These are phyloP conservation scores for Dendrolimus houi DNA, from an alignment of 2,888 invertebrate species.

Conservation along the genomic window DNA sequence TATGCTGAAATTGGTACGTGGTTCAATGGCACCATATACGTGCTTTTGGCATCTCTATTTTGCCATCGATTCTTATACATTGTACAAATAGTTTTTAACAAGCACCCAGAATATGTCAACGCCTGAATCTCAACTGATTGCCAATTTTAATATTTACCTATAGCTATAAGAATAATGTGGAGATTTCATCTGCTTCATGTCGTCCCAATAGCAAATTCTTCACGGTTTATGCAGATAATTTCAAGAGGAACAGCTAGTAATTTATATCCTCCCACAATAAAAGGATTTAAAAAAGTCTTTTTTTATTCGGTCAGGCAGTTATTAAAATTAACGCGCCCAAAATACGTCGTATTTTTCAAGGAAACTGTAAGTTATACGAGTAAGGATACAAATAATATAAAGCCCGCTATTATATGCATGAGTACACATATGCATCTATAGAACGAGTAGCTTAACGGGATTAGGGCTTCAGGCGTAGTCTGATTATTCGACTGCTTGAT, in stretches of 20 bases:
- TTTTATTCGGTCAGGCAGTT: too few relatives aligned
- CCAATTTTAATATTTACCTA: background rate
- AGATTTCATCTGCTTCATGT: too few relatives aligned
- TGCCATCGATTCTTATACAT: background rate
- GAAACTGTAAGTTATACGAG: slow-evolving; percentile 1
- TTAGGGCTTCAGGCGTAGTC: slow-evolving; percentile 54
- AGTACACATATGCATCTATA: slow-evolving; percentile 29
- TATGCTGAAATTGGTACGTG: slow-evolving; percentile 67
- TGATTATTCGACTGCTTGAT: slow-evolving; percentile 70
- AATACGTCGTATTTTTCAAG: too few relatives aligned
- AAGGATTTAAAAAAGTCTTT: too few relatives aligned
- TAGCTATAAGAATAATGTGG: too few relatives aligned
- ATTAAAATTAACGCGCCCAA: too few relatives aligned
- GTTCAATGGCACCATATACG: slow-evolving; percentile 42
- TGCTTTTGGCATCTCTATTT: slow-evolving; percentile 6
- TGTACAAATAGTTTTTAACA: background rate
- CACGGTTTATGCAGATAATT: too few relatives aligned
- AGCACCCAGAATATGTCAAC: too few relatives aligned
- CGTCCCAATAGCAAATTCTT: too few relatives aligned
- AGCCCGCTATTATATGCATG: slow-evolving; percentile 55
- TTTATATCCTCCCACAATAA: too few relatives aligned
- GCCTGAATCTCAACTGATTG: too few relatives aligned
- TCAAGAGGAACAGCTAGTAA: too few relatives aligned
- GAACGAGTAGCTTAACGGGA: slow-evolving; percentile 63
- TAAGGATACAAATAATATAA: slow-evolving; percentile 26